Base-by-base conservation (phyloP, 2,797 vertebrate species). In the Spea hammondii region DNA sequence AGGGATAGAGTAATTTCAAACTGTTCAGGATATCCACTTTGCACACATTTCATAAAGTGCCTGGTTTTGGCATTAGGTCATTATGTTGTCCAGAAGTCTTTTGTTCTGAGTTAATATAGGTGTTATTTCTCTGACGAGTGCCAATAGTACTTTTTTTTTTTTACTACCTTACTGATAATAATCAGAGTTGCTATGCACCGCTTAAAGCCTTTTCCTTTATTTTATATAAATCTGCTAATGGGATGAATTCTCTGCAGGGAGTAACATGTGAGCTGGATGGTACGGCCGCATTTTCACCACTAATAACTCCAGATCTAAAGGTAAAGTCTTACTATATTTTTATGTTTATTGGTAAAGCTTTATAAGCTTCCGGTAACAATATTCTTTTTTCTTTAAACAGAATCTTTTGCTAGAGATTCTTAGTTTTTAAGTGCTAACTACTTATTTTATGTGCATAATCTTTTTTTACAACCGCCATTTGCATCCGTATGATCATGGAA, bases 11-110 rank as follows among this genome's bases (percentile, higher is more conserved):
- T 67, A 69, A 77, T 77, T 80, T 74, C 70, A 13, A 6, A 75
- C 65, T 77, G 51, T 72, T 77, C 66, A 79, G 75, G 82, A 86
- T 83, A 83, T 74, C 83, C 85, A 75, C 79, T 83, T 67, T 84
- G 83, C 84, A 7, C 14, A 79, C 65, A 0, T 17, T 48, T 8
- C 45, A 51, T 11, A n/a, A 78, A 75, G 12, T 1, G 2, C 55
- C 10, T 51, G 32, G 13, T 78, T 45, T 70, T 74, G 76, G 72
- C 74, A 77, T 11, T 70, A 45, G 82, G 69, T 14, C 5, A 0
- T 59, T 8, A 0, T 2, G 44, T 49, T 14, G 66, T 80, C 49
- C 59, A 70, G 46, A 55, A 75, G 73, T 17, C 44, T 64, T 83
- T 75, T 79, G 54, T 72, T 77, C 75, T 57, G 59, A 48, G 68